Conservation (phyloP, 2,888 invertebrate genomes). For the Dicycla oo region DNA sequence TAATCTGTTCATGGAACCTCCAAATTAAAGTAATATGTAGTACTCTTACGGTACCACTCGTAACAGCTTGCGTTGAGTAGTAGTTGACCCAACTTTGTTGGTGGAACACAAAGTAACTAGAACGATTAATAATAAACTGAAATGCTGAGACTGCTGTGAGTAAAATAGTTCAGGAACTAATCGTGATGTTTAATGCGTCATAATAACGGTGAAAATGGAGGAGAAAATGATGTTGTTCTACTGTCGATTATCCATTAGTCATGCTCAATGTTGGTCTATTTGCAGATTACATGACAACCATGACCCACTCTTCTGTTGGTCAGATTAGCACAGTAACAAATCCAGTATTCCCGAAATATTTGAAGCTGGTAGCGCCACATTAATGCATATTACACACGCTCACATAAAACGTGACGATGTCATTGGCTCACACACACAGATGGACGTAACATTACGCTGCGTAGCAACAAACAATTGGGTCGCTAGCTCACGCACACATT, state of each 20-base stretch:
- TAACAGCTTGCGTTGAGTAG: conserved; percentile 14
- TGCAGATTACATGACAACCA: conserved; percentile 22
- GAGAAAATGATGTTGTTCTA: conserved; percentile 16
- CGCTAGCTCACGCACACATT: conserved; percentile 41
- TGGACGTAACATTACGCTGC: conserved; percentile 24
- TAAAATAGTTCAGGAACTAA: conserved; percentile 10
- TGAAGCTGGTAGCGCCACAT: conserved; percentile 30
- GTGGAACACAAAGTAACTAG: conserved; percentile 27
- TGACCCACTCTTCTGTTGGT: conserved; percentile 47
- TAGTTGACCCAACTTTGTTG: conserved; percentile 31
- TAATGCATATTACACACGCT: conserved; percentile 37
- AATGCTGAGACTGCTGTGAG: conserved; percentile 16
- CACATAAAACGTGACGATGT: conserved; percentile 37
- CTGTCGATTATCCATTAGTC: conserved; percentile 36
- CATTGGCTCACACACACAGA: conserved; percentile 42
- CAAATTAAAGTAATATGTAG: conserved; percentile 37
- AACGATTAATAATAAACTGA: conserved; percentile 39
- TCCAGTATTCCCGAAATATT: conserved; percentile 53
- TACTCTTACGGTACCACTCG: conserved; percentile 1
- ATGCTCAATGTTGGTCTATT: conserved; percentile 27
- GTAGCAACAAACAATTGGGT: conserved; percentile 59
- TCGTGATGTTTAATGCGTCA: background rate
- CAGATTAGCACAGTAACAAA: conserved; percentile 28
- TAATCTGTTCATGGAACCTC: conserved; percentile 37
- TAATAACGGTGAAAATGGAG: conserved; percentile 4